phyloP scores from a whole-genome alignment of 2,797 vertebrate species.

The Parambassis ranga region DNA sequence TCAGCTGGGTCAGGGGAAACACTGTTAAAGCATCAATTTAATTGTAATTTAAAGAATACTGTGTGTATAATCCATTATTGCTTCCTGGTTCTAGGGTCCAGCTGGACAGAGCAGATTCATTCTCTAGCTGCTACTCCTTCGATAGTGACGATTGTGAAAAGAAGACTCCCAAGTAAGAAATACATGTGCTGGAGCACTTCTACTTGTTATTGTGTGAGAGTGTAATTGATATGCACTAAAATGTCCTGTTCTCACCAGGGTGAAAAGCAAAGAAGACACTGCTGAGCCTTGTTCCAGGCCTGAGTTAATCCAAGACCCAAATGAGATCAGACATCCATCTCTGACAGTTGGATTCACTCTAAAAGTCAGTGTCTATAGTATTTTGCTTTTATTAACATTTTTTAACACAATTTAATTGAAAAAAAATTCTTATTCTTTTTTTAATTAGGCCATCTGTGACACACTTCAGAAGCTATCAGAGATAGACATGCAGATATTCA shows the following conservation, averaged over 20 bases:
- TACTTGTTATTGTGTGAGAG: neutral
- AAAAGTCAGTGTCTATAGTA: conserved; percentile 50
- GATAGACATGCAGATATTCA: conserved; percentile 40
- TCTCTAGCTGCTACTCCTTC: conserved; percentile 69
- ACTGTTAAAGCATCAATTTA: too few relatives aligned
- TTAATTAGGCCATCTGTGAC: conserved; percentile 59
- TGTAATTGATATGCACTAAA: neutral
- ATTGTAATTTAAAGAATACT: neutral
- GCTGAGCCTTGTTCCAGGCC: conserved; percentile 8
- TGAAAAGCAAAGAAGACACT: conserved; percentile 12
- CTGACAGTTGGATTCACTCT: conserved; percentile 73
- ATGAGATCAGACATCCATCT: conserved; percentile 57
- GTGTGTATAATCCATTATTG: neutral
- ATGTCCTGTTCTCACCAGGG: conserved; percentile 33
- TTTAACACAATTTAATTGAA: neutral
- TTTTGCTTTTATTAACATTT: neutral
- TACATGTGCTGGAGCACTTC: neutral
- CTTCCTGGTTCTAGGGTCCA: conserved; percentile 49
- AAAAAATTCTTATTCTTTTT: conserved; percentile 8
- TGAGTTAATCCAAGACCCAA: conserved; percentile 34
- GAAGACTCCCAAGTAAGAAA: conserved; percentile 63
- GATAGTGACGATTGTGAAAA: conserved; percentile 72
- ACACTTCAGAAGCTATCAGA: conserved; percentile 47
- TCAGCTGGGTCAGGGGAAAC: too few relatives aligned
- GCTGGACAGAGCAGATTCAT: conserved; percentile 66